A percentile compares a stretch with the other conserved stretches of the same genome.
Conservation (phyloP, 2,113 vertebrate species). For the Ibidorhyncha struthersii region DNA sequence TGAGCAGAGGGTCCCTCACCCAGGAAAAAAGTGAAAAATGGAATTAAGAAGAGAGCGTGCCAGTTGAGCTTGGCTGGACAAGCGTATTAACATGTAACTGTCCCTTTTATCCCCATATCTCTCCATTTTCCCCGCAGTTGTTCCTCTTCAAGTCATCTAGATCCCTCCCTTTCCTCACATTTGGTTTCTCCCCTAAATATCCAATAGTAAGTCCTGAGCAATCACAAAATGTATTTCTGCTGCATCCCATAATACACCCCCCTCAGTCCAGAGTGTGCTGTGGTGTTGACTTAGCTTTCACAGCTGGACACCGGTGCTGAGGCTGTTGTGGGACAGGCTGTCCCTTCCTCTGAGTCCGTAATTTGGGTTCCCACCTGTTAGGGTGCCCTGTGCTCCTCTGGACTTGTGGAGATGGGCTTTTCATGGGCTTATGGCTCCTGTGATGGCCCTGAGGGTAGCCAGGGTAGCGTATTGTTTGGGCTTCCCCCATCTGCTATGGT, state of each 20-base stretch:
- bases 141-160: background rate
- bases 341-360: background rate
- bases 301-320: background rate
- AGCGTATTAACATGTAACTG: background rate
- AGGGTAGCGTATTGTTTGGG: background rate
- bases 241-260: fast-evolving
- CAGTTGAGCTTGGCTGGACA: background rate
- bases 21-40: background rate
- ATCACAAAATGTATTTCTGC: background rate
- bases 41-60: background rate
- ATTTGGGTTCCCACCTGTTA: background rate
- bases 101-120: background rate
- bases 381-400: background rate
- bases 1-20: background rate
- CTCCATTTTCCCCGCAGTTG: background rate
- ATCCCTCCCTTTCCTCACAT: background rate
- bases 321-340: background rate
- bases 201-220: background rate
- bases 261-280: background rate
- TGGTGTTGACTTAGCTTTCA: background rate
- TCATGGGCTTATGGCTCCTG: background rate
- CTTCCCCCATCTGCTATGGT: background rate
- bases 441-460: background rate
- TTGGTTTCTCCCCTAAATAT: background rate
- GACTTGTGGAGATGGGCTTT: background rate